These are phyloP conservation scores for Pogonocherus hispidulus DNA, from an alignment of 2,888 invertebrate species.

Conservation along the genomic window DNA sequence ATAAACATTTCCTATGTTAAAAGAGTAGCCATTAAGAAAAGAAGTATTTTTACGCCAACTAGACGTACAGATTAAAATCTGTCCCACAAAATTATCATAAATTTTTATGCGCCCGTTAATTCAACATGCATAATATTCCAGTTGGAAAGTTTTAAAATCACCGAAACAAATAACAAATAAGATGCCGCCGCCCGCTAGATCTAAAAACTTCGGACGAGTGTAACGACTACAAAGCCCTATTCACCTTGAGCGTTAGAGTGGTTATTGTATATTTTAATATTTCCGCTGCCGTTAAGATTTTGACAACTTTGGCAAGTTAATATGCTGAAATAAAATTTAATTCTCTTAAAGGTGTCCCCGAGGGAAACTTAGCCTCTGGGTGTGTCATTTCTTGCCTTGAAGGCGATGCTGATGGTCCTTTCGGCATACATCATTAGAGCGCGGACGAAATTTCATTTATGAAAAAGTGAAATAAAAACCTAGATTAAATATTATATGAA, in stretches of 20 bases:
- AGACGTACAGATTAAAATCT: conserved; percentile 27
- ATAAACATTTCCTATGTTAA: too few species aligned
- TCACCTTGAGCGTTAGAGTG: conserved; percentile 42
- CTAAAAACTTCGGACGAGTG: conserved; percentile 37
- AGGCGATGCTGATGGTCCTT: conserved; percentile 33
- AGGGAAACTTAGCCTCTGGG: conserved; percentile 52
- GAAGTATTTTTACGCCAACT: too few species aligned
- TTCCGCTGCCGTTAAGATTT: conserved; percentile 56
- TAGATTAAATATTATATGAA: neutral
- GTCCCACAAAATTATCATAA: conserved; percentile 35
- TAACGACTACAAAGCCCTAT: conserved; percentile 44
- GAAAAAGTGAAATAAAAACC: neutral
- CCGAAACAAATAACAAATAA: conserved; percentile 37
- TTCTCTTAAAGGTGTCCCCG: conserved; percentile 55
- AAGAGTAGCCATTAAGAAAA: too few species aligned
- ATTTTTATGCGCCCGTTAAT: conserved; percentile 41
- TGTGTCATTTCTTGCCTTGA: conserved; percentile 45
- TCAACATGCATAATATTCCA: conserved; percentile 36
- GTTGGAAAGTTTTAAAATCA: conserved; percentile 40
- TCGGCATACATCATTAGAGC: neutral
- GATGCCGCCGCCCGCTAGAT: conserved; percentile 38
- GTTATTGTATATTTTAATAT: conserved; percentile 50
- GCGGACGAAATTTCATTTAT: neutral
- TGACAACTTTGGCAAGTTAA: conserved; percentile 60
- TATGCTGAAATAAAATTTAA: conserved; percentile 60